phyloP scores from a whole-genome alignment of 2,797 vertebrate species.

The Brotula barbata region DNA sequence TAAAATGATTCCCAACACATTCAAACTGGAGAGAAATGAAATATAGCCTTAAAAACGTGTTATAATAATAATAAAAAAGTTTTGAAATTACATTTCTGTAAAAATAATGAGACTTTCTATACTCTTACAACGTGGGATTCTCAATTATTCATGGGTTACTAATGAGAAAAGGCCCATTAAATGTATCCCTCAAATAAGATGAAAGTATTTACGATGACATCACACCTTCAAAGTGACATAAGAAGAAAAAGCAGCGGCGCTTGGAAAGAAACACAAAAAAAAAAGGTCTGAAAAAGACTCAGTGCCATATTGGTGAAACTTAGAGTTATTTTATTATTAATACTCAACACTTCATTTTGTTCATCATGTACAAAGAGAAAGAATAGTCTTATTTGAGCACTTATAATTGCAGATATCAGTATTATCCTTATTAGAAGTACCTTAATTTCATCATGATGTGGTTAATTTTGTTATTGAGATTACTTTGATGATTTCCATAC shows the following conservation, averaged over 20 bases:
- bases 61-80: no score
- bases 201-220: no score
- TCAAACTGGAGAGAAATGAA: no score
- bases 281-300: slow-evolving; percentile 51
- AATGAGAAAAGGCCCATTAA: no score
- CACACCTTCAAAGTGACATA: slow-evolving; percentile 5
- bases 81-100: no score
- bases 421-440: slow-evolving; percentile 81
- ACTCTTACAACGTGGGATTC: no score
- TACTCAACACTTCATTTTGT: slow-evolving; percentile 83
- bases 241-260: neutral
- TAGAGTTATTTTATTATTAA: slow-evolving; percentile 83
- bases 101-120: no score
- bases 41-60: no score
- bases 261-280: slow-evolving; percentile 11
- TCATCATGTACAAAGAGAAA: slow-evolving; percentile 84
- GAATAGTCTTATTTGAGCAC: slow-evolving; percentile 80
- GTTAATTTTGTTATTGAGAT: slow-evolving; percentile 79
- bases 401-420: slow-evolving; percentile 79
- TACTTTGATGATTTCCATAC: slow-evolving; percentile 76
- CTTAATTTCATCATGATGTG: slow-evolving; percentile 77
- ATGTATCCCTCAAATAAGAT: no score
- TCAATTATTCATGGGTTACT: no score
- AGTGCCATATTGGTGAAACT: slow-evolving; percentile 61
- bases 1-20: no score